Evolutionary conservation across 2,888 invertebrate genomes (phyloP), one percentile per base, ranked within the genome.

Genomic region (Drosophila sordidula): DNA sequence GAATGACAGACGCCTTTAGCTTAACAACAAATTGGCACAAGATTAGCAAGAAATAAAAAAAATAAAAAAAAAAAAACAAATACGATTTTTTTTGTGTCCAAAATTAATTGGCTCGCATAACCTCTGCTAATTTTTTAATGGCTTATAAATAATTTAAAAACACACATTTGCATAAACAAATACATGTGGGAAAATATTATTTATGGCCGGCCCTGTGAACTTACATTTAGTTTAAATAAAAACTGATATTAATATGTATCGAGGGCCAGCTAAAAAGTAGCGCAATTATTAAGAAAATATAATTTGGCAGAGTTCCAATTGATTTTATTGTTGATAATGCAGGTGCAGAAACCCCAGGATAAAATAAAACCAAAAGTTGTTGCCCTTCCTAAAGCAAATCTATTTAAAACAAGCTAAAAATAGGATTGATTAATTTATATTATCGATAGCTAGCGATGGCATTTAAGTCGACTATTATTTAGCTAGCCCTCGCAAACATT

Each of bases 111-210:
- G 63, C 32, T 38, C 26, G 14, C 45, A 50, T 73, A 87, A 66
- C 71, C 87, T 72, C 46, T 46, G 87, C 79, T 83, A 87, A 87
- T 87, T 85, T 78, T 78, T 83, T 67, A 81, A 74, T 78, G 64
- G 71, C 71, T 72, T 71, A 75, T 85, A 83, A 87, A 87, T 84
- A 76, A 70, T 75, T 70, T 59, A 69, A 72, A 69, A 67, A 64
- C 66, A 39, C 61, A 51, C 56, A 63, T 78, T 70, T 54, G 62
- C 70, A 73, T 78, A 78, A 59, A 26, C 36, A 55, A 56, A 74
- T 34, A 39, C n/a, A 56, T 58, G 47, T 25, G 45, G 18, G 54
- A 66, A 65, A 76, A 74, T 72, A 85, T 78, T 78, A 85, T 83
- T 83, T 71, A 83, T 65, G 55, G 49, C 47, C 49, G 62, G 44